A percentile compares a stretch with the other conserved stretches of the same genome.
These are phyloP conservation scores for Eupleurogrammus muticus DNA, from an alignment of 2,797 vertebrate genomes.

Conservation along the genomic window DNA sequence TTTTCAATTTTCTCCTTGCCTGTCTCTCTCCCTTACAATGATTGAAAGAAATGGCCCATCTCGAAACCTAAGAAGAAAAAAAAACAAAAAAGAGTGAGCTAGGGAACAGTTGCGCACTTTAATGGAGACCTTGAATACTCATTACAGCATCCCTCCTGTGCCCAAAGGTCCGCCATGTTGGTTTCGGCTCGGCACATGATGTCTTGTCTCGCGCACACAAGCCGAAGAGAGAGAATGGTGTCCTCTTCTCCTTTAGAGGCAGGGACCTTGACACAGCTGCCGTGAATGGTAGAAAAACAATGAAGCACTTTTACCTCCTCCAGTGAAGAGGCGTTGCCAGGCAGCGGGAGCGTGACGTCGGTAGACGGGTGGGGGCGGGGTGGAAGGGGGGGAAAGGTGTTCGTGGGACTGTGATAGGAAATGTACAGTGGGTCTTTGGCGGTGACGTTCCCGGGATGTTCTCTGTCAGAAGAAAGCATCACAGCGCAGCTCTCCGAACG, in stretches of 20 bases:
- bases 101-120: not conserved
- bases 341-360: conserved; percentile 73
- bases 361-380: conserved; percentile 26
- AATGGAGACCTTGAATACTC: conserved; percentile 33
- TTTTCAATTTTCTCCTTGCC: not conserved
- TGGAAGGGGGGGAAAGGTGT: conserved; percentile 10
- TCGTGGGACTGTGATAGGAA: conserved; percentile 24
- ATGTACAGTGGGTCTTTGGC: conserved; percentile 18
- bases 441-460: not conserved
- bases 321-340: conserved; percentile 80
- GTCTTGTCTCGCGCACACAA: conserved; percentile 8
- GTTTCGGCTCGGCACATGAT: conserved; percentile 23
- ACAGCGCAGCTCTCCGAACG: not conserved
- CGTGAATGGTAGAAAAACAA: conserved; percentile 78
- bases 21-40: not conserved
- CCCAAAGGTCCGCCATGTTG: conserved; percentile 42
- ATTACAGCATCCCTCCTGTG: conserved; percentile 1
- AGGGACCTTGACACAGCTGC: conserved; percentile 78
- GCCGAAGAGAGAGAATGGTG: conserved; percentile 19
- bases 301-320: conserved; percentile 67
- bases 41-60: conserved; percentile 10
- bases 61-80: conserved; percentile 10
- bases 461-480: conserved; percentile 5
- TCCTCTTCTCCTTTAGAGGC: conserved; percentile 51
- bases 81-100: conserved; percentile 16